Evolutionary conservation across 2,797 vertebrate genomes (phyloP).

Genomic region (Pelodytes ibericus): DNA sequence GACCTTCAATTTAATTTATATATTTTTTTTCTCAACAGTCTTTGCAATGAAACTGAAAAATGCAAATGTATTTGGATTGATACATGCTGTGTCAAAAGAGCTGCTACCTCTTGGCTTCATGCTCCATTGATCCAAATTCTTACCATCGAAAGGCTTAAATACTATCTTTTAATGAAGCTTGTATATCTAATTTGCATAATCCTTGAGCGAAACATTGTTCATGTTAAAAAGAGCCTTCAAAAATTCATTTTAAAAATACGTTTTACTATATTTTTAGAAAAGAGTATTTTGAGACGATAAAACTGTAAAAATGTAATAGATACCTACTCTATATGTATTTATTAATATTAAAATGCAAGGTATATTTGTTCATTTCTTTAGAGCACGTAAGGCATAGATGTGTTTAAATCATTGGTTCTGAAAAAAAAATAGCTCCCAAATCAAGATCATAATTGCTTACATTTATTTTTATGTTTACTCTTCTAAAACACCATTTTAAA

Average conservation of each 20-base stretch:
- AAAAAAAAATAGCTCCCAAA: no score
- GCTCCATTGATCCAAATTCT: constrained; percentile 20
- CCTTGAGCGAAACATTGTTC: neutral
- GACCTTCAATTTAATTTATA: neutral
- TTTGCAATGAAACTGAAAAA: neutral
- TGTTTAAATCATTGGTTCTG: no score
- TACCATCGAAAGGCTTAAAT: constrained; percentile 22
- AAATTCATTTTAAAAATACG: neutral
- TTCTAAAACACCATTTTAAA: no score
- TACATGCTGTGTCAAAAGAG: constrained; percentile 12
- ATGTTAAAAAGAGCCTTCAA: neutral
- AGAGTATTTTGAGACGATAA: neutral
- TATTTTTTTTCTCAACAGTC: neutral
- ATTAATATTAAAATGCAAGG: no score
- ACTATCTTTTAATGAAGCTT: constrained; percentile 15
- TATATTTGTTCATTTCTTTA: no score
- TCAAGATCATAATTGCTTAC: no score
- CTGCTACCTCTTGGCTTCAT: constrained; percentile 5
- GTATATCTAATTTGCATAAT: constrained; percentile 7
- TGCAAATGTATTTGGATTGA: constrained; percentile 17
- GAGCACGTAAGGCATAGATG: no score
- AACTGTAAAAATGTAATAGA: no score
- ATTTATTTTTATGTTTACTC: no score
- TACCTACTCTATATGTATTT: no score
- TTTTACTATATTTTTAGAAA: neutral